Evolutionary conservation across 1,140 invertebrate species (phyloP), one percentile per base, ranked within the genome.

Genomic region (Meteorus sp.): DNA sequence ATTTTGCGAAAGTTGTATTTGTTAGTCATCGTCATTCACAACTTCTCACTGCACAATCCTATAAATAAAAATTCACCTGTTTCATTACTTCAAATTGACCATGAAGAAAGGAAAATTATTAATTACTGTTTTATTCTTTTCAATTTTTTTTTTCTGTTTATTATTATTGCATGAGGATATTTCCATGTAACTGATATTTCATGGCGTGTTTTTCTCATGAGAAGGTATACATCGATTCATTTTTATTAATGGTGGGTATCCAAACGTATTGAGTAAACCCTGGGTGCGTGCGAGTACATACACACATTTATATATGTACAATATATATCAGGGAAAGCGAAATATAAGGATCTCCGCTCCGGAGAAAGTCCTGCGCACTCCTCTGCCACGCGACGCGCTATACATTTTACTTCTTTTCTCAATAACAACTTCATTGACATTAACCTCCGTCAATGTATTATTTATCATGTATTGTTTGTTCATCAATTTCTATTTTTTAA

Each of bases 241-340:
- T 53, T 39, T 17, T 22, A n/a, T 22, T 5, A 35, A 35, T 22
- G 8, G 23, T 5, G 8, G 22, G 41, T 9, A 17, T 25, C n/a
- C n/a, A n/a, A n/a, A n/a, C n/a, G n/a, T n/a, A n/a, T n/a, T n/a
- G n/a, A n/a, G n/a, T n/a, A n/a, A n/a, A 17, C 43, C 35, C 9
- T 47, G 22, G 19, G 13, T 48, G 13, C 29, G 33, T 55, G 15
- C 35, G 23, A 17, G 23, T 55, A 44, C 17, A 22, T 55, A 29
- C 17, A 22, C 11, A 44, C 31, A 31, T 45, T n/a, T n/a, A n/a
- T 5, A 29, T 9, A 29, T 29, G 27, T 9, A 9, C 9, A 29
- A 5, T 5, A 5, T 5, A 43, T 62, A 70, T 68, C 69, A 70
- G 71, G 69, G 72, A 74, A 74, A 74, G 72, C 62, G 64, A 69